Base-by-base conservation (phyloP, 2,888 invertebrate species). In the Oscheius sp. region DNA sequence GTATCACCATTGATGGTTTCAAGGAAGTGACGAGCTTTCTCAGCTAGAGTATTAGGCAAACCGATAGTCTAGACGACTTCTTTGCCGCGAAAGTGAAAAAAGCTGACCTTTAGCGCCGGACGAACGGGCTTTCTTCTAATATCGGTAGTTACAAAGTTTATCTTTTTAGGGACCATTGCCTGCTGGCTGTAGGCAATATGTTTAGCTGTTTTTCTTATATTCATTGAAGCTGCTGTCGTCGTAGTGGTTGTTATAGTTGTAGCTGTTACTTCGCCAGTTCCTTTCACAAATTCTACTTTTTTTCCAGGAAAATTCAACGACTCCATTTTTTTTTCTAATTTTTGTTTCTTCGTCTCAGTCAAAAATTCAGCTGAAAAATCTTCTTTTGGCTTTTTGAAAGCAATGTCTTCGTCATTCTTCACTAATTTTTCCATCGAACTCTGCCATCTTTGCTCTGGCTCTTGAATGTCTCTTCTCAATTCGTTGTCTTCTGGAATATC, bases 1-100 rank as follows among this genome's bases (percentile, higher is more conserved):
- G 70, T 64, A 30, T 70, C 22, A 17, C 73, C 77, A 54, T 77
- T 77, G 24, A 77, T 44, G 22, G 72, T 70, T 45, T 73, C 74
- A 20, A 75, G 57, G 59, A 77, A 77, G 8, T 67, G 72, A 24
- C 72, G 71, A 0, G 77, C 77, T 54, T 77, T 77, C n/a, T 72
- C 70, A 44, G 72, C 70, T 47, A 74, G 71, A 9, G 75, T 72
- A 2, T 44, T 44, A 2, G 24, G 49, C n/a, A n/a, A n/a, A n/a
- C n/a, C n/a, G n/a, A n/a, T n/a, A n/a, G n/a, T n/a, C n/a, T n/a
- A n/a, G n/a, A n/a, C n/a, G n/a, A n/a, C n/a, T n/a, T n/a, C n/a
- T n/a, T n/a, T n/a, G n/a, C n/a, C n/a, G 20, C 2, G 72, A 71
- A 1, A 71, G 71, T 12, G 71, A 67, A 3, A 75, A 72, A 12